These are phyloP conservation scores for Pitangus sulphuratus DNA, from an alignment of 2,797 vertebrate genomes.

Conservation along the genomic window DNA sequence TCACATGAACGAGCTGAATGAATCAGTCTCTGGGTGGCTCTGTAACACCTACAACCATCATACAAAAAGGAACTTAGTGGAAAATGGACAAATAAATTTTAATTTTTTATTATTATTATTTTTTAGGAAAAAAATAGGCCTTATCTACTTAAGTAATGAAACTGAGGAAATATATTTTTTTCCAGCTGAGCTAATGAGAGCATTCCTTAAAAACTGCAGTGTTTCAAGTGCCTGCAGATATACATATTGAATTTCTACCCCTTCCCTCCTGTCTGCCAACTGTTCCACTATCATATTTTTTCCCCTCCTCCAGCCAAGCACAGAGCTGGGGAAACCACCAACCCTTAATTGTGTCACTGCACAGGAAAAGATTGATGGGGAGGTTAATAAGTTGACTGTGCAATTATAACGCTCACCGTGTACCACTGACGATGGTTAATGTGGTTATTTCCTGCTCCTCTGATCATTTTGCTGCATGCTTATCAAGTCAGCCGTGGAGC, in stretches of 20 bases:
- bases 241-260: background rate
- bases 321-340: background rate
- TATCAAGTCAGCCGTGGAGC: background rate
- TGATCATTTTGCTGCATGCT: background rate
- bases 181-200: background rate
- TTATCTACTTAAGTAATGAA: background rate
- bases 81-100: background rate
- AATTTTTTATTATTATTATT: too few species aligned
- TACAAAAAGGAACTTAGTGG: background rate
- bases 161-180: background rate
- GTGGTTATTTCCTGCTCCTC: constrained; percentile 17
- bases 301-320: background rate
- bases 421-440: background rate
- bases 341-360: background rate
- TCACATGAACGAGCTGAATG: background rate
- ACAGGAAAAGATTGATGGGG: background rate
- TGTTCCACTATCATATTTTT: background rate
- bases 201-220: background rate
- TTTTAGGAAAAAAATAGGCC: fast-evolving
- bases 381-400: constrained; percentile 59
- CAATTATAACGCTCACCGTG: background rate
- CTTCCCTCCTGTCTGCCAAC: background rate
- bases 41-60: background rate
- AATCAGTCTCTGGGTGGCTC: background rate
- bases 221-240: background rate